Percentiles rank a stretch among this genome's conserved stretches.
Evolutionary conservation across 35 echinoderm and acorn worm genomes (phyloP).

Genomic region (Acanthaster planci): DNA sequence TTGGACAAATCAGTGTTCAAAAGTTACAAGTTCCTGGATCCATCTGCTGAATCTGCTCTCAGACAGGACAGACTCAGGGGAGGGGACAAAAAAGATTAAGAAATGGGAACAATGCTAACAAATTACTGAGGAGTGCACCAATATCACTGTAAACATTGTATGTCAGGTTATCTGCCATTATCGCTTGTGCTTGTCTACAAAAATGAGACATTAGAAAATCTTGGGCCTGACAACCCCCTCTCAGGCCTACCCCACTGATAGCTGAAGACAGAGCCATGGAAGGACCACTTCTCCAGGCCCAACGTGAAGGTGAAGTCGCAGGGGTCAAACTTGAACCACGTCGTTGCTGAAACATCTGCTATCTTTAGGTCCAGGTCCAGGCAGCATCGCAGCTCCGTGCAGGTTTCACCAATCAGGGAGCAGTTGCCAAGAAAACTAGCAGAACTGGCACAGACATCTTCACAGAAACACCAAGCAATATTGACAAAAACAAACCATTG

Average conservation of each 20-base stretch:
- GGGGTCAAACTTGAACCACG: slow-evolving; percentile 29
- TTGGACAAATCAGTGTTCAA: too few species aligned
- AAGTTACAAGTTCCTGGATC: too few species aligned
- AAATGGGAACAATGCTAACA: neutral
- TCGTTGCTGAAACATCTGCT: slow-evolving; percentile 8
- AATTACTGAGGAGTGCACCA: neutral
- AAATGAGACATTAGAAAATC: neutral
- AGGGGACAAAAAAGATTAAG: neutral
- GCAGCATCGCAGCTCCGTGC: slow-evolving; percentile 21
- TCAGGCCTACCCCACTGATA: slow-evolving; percentile 25
- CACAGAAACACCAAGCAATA: neutral
- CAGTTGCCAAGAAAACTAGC: neutral
- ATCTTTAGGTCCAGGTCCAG: slow-evolving; percentile 2
- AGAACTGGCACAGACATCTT: slow-evolving; percentile 9
- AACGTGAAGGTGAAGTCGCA: slow-evolving; percentile 33
- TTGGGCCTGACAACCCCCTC: neutral
- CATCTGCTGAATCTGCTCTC: neutral
- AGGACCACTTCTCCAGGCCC: slow-evolving; percentile 20
- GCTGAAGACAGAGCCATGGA: slow-evolving; percentile 6
- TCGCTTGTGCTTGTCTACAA: neutral
- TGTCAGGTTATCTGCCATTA: neutral
- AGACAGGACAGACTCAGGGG: neutral
- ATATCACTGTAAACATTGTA: neutral
- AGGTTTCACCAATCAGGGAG: neutral
- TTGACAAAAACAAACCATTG: neutral